Percentiles rank a stretch among this genome's conserved stretches.
Evolutionary conservation across 2,797 vertebrate species (phyloP).

Genomic region (Eurystomus glaucurus): DNA sequence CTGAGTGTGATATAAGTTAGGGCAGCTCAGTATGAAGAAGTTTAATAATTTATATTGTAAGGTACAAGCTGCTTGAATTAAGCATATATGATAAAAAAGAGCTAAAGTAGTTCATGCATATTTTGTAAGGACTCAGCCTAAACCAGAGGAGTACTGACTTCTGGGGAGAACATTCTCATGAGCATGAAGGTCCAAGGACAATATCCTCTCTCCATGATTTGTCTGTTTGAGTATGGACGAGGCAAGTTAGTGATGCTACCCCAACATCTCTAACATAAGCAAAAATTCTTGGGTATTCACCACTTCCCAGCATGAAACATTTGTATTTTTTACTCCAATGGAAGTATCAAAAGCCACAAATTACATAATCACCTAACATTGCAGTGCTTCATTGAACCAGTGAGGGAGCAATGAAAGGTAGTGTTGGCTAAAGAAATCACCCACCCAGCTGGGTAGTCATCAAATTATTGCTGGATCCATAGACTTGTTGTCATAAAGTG

Average conservation of each 20-base stretch:
- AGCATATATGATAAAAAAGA: not conserved
- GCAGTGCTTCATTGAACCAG: not conserved
- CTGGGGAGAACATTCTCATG: not conserved
- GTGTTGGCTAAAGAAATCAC: not conserved
- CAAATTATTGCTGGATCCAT: not conserved
- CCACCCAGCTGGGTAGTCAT: rapidly evolving
- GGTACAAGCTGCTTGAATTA: not conserved
- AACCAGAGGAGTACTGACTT: not conserved
- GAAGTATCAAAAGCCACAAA: not conserved
- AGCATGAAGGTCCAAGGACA: not conserved
- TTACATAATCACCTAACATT: not conserved
- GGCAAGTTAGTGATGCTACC: not conserved
- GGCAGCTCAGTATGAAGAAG: not conserved
- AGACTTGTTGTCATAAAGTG: not conserved
- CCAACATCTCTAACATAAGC: not conserved
- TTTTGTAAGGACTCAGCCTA: not conserved
- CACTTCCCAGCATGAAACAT: not conserved
- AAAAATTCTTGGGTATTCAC: not conserved
- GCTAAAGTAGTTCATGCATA: not conserved
- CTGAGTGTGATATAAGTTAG: slow-evolving; percentile 7
- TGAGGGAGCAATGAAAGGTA: not conserved
- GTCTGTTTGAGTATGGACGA: not conserved
- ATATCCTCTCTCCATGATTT: rapidly evolving
- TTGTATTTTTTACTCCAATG: not conserved
- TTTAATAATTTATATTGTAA: slow-evolving; percentile 2